Evolutionary conservation across 2,113 vertebrate species (phyloP).

Genomic region (Falco punctatus): DNA sequence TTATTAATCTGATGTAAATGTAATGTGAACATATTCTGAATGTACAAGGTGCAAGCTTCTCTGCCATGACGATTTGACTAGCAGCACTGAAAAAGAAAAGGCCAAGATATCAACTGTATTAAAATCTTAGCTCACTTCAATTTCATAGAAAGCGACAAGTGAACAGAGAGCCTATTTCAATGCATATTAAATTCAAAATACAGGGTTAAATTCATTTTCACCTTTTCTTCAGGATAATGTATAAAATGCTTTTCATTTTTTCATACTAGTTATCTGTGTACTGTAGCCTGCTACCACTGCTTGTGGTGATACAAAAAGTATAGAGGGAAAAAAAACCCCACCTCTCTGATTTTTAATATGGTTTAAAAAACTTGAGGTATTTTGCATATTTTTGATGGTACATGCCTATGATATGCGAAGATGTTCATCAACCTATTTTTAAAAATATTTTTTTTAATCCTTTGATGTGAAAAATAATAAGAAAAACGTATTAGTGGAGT

Average conservation of each 20-base stretch:
- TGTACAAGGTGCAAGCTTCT: not conserved
- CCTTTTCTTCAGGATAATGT: not conserved
- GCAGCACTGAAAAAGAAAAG: not conserved
- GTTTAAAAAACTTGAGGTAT: not conserved
- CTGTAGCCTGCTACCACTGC: not conserved
- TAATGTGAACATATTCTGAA: not conserved
- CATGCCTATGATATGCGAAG: not conserved
- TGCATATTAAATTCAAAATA: not conserved
- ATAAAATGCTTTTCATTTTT: not conserved
- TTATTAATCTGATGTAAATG: not conserved
- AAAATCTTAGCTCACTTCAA: not conserved
- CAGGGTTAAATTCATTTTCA: not conserved
- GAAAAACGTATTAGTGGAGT: not conserved
- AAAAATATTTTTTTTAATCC: not conserved
- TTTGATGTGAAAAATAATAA: not conserved
- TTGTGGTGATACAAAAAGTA: not conserved
- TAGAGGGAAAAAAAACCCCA: not conserved
- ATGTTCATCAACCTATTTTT: not conserved
- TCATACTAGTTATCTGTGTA: not conserved
- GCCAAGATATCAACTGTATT: not conserved
- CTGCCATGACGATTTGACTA: not conserved
- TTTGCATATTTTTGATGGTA: not conserved
- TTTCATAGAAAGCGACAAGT: not conserved
- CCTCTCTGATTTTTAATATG: not conserved
- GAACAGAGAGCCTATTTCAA: not conserved